Conservation (phyloP, 1,140 invertebrate genomes). For the Drosophila triauraria region DNA sequence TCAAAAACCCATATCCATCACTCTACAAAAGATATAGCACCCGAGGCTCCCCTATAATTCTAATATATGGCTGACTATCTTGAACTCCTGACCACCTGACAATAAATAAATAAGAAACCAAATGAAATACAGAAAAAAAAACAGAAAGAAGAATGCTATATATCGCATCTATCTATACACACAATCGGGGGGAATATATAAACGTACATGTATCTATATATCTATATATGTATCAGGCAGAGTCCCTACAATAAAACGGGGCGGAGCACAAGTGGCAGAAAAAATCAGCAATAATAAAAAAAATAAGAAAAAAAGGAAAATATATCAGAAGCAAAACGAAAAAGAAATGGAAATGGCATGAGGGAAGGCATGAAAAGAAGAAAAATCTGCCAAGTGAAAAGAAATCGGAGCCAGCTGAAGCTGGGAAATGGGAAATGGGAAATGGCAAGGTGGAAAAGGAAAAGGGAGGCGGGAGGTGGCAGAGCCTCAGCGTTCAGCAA, state of each 20-base stretch:
- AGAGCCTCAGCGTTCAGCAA: conserved; percentile 58
- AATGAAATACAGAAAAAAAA: conserved; percentile 30
- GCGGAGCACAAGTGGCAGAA: conserved; percentile 78
- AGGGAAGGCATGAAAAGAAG: conserved; percentile 51
- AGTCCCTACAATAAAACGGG: conserved; percentile 82
- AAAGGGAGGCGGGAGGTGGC: conserved; percentile 41
- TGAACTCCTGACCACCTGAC: conserved; percentile 14
- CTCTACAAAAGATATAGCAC: too few relatives aligned
- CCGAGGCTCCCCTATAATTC: not conserved
- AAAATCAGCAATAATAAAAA: conserved; percentile 33
- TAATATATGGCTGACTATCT: conserved; percentile 6
- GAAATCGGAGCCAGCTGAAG: conserved; percentile 69
- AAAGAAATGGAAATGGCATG: conserved; percentile 57
- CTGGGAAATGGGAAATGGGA: conserved; percentile 22
- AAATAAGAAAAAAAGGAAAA: conserved; percentile 37
- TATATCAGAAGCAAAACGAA: conserved; percentile 33
- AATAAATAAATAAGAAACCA: conserved; percentile 41
- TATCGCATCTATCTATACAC: conserved; percentile 40
- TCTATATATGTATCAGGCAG: conserved; percentile 52
- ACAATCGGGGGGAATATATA: conserved; percentile 32
- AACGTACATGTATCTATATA: conserved; percentile 37
- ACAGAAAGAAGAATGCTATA: conserved; percentile 41
- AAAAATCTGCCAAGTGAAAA: conserved; percentile 83
- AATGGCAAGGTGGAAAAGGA: conserved; percentile 25
- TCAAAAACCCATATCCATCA: not conserved